Base-by-base conservation (phyloP, 2,113 vertebrate genomes). In the Mesembrinibis cayennensis region DNA sequence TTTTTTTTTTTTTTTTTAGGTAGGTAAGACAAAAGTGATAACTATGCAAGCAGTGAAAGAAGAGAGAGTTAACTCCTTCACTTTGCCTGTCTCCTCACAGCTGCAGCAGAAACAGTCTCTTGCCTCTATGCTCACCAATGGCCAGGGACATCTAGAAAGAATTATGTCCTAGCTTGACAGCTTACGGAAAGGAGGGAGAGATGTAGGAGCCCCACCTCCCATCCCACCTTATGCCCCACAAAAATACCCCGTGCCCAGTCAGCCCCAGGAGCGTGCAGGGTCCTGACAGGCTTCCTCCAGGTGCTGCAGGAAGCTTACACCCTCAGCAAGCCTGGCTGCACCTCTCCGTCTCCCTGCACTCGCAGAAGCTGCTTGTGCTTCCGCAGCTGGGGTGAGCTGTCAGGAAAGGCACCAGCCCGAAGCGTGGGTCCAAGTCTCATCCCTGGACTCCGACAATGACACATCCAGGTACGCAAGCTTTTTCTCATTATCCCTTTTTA, bases 361-460 rank as follows among this genome's bases (percentile, higher is more conserved):
- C 1, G 1, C 40, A 66, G 40, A 53, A 44, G 19, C 19, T 55
- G 49, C 49, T 22, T 45, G 27, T 0, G 5, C 55, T 74, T 50
- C 61, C 13, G 2, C 47, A n/a, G 55, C 0, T 30, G 32, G n/a
- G 13, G 30, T 13, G n/a, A 74, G 11, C 27, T 26, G 30, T 26
- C 69, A 44, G 20, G 32, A 32, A 55, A 44, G 50, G 29, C 13
- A 38, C 22, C 2, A 0, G n/a, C 9, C 27, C 3, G 0, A 66
- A 72, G 20, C 2, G 10, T 10, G 15, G 27, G 14, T 72, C 16
- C 6, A 19, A 19, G 82, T 22, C n/a, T 71, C 30, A 34, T 16
- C 10, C 32, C 17, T 3, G 1, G 16, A n/a, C 47, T 36, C 40
- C 34, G 11, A 66, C 34, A 59, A 15, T 1, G 6, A 2, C 13